phyloP scores from a whole-genome alignment of 2,113 vertebrate species.

The Scophthalmus maximus region DNA sequence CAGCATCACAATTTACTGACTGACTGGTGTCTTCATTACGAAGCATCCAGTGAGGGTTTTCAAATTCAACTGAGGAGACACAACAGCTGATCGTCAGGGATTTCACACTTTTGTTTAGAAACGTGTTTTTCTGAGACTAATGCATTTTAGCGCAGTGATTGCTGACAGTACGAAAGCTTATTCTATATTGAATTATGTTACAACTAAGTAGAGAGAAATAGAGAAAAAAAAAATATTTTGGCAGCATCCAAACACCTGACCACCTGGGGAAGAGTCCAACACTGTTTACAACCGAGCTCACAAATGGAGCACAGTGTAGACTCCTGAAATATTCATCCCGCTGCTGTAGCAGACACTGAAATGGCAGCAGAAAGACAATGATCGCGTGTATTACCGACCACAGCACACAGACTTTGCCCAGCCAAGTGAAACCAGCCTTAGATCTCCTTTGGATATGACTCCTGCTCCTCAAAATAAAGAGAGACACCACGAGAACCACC shows the following conservation, averaged over 20 bases:
- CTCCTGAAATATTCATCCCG: slow-evolving; percentile 67
- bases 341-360: slow-evolving; percentile 41
- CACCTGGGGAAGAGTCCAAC: slow-evolving; percentile 55
- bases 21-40: slow-evolving; percentile 7
- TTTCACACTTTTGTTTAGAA: too few relatives aligned
- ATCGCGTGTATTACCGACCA: slow-evolving; percentile 57
- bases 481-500: too few relatives aligned
- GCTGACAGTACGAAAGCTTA: not conserved
- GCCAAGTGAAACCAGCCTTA: slow-evolving; percentile 39
- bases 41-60: slow-evolving; percentile 16
- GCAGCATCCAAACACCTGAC: slow-evolving; percentile 48
- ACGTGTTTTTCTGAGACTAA: too few relatives aligned
- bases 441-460: slow-evolving; percentile 27
- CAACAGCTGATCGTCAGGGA: too few relatives aligned
- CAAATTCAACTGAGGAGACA: not conserved
- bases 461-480: slow-evolving; percentile 11
- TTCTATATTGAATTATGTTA: too few relatives aligned
- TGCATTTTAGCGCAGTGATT: slow-evolving; percentile 6
- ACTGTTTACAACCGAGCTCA: slow-evolving; percentile 56
- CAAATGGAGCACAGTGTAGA: slow-evolving; percentile 49
- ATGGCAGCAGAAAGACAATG: slow-evolving; percentile 55
- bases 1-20: slow-evolving; percentile 7
- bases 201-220: too few relatives aligned
- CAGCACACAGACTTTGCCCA: slow-evolving; percentile 45
- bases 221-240: slow-evolving; percentile 10